Evolutionary conservation across 2,888 invertebrate genomes (phyloP).

Genomic region (Chymomyza amoena): DNA sequence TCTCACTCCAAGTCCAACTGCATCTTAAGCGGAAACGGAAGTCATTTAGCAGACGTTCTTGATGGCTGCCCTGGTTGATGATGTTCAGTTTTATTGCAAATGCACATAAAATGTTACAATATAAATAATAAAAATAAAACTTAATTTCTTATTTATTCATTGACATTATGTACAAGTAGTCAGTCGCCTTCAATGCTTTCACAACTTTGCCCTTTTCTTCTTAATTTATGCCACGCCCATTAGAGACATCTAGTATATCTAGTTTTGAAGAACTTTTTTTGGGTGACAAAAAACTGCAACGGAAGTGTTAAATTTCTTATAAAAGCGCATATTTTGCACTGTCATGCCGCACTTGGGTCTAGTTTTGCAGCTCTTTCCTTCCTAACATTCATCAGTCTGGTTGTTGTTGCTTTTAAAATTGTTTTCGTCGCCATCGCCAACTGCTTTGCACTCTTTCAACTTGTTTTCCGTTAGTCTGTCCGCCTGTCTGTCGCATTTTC

Average conservation of each 20-base stretch:
- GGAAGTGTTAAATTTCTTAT: slow-evolving; percentile 58
- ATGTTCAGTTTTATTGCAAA: slow-evolving; percentile 59
- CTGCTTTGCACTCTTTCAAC: not conserved
- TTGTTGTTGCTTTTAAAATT: not conserved
- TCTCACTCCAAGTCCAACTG: slow-evolving; percentile 28
- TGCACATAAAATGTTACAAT: slow-evolving; percentile 55
- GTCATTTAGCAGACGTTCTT: slow-evolving; percentile 65
- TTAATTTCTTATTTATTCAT: slow-evolving; percentile 60
- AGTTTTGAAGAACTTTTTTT: not conserved
- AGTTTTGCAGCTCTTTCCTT: not conserved
- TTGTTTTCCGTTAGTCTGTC: not conserved
- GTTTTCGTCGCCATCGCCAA: not conserved
- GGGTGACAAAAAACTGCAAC: slow-evolving; percentile 16
- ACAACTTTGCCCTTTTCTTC: slow-evolving; percentile 9
- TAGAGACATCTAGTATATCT: slow-evolving; percentile 11
- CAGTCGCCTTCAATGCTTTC: slow-evolving; percentile 6
- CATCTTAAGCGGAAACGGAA: slow-evolving; percentile 72
- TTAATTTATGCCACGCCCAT: slow-evolving; percentile 43
- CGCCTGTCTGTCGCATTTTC: slow-evolving; percentile 4
- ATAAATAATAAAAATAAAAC: slow-evolving; percentile 51
- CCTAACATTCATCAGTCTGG: not conserved
- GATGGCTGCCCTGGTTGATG: slow-evolving; percentile 34
- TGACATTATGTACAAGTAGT: too few species aligned
- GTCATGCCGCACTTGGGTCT: not conserved
- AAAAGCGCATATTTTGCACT: slow-evolving; percentile 30